Percentiles rank a stretch among this genome's conserved stretches.
These are phyloP conservation scores for Hydropsyche tenuis DNA, from an alignment of 1,140 invertebrate genomes.

Conservation along the genomic window DNA sequence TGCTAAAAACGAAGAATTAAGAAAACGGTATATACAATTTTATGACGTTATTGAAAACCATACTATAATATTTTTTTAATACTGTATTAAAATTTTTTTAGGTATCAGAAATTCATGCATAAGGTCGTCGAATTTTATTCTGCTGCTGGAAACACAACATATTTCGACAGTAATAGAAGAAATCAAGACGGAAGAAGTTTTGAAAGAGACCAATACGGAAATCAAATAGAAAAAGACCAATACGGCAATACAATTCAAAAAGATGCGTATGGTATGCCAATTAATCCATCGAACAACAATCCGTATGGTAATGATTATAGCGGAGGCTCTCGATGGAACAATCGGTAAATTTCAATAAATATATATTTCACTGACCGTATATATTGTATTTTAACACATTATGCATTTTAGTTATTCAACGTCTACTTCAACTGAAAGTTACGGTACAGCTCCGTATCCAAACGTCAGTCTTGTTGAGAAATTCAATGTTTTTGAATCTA, in stretches of 20 bases:
- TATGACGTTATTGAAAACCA: not conserved
- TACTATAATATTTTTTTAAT: not conserved
- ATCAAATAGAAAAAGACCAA: constrained; percentile 51
- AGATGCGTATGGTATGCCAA: constrained; percentile 22
- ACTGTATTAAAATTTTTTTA: constrained; percentile 43
- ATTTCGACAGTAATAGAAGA: constrained; percentile 46
- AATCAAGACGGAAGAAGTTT: constrained; percentile 22
- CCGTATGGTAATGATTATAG: constrained; percentile 36
- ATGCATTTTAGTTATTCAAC: constrained; percentile 51
- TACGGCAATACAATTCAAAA: constrained; percentile 54
- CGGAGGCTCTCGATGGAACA: constrained; percentile 22
- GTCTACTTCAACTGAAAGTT: constrained; percentile 48
- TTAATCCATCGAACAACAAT: constrained; percentile 38
- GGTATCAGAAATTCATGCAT: constrained; percentile 59
- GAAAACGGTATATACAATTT: constrained; percentile 65
- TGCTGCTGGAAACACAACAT: constrained; percentile 47
- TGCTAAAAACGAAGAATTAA: constrained; percentile 67
- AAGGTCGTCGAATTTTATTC: constrained; percentile 60
- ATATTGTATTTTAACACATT: not conserved
- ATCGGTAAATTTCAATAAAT: constrained; percentile 26
- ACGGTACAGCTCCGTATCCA: constrained; percentile 27
- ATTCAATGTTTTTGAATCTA: constrained; percentile 76
- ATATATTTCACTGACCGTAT: not conserved
- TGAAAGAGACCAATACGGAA: constrained; percentile 46
- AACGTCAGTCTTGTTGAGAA: constrained; percentile 59